Percentiles rank a stretch among this genome's conserved stretches.
These are phyloP conservation scores for Tyrannus savana DNA, from an alignment of 2,113 vertebrate genomes.

Conservation along the genomic window DNA sequence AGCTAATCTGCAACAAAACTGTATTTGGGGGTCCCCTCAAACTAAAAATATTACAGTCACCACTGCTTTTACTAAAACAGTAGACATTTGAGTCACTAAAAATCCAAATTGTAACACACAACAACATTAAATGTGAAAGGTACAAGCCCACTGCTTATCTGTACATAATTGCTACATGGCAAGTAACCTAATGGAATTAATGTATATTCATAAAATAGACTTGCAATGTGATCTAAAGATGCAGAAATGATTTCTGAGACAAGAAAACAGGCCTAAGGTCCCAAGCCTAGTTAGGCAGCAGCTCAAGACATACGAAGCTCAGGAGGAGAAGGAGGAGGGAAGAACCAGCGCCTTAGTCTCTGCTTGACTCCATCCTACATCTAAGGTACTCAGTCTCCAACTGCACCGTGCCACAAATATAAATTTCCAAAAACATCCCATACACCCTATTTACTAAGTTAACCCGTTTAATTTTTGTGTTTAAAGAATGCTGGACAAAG, in stretches of 20 bases:
- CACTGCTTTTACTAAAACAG: not conserved
- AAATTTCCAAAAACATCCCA: not conserved
- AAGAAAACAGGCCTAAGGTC: not conserved
- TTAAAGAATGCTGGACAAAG: not conserved
- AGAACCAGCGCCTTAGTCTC: not conserved
- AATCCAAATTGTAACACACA: not conserved
- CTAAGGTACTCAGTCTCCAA: not conserved
- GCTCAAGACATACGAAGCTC: not conserved
- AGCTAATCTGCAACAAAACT: not conserved
- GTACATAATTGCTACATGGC: not conserved
- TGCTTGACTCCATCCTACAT: not conserved
- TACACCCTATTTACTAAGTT: not conserved
- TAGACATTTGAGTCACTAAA: not conserved
- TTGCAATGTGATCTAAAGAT: not conserved
- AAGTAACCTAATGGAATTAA: not conserved
- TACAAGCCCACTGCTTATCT: not conserved
- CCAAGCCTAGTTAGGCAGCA: not conserved
- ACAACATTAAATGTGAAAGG: not conserved
- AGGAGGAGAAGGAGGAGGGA: not conserved
- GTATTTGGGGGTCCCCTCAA: not conserved
- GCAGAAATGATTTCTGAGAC: not conserved
- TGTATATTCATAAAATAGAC: not conserved
- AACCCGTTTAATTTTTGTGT: not conserved
- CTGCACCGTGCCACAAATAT: not conserved
- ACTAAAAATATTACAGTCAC: not conserved